phyloP scores from a whole-genome alignment of 2,113 vertebrate species.

The Henicopernis longicauda region DNA sequence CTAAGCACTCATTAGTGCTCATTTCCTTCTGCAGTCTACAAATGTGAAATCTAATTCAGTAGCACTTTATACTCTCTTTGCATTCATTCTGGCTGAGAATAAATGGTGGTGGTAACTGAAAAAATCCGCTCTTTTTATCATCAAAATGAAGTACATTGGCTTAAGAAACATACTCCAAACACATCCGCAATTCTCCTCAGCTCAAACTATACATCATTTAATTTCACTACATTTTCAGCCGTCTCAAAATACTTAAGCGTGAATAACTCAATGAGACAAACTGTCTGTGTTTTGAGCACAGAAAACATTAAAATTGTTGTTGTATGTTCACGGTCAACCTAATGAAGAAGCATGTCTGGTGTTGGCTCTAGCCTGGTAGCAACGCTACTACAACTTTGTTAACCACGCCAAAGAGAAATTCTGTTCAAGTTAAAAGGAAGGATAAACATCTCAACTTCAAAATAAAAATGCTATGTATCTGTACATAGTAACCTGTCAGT shows the following conservation, averaged over 20 bases:
- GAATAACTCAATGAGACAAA: background rate
- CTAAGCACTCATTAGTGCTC: background rate
- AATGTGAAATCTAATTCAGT: background rate
- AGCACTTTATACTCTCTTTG: background rate
- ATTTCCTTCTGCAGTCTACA: background rate
- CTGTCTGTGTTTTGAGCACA: background rate
- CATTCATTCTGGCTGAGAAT: background rate
- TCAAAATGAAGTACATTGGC: background rate
- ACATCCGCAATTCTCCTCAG: background rate
- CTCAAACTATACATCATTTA: background rate
- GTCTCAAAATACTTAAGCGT: background rate
- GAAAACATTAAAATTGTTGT: background rate
- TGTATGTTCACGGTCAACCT: background rate
- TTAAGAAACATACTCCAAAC: background rate
- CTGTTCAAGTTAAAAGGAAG: background rate
- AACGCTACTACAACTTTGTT: background rate
- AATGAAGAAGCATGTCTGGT: background rate
- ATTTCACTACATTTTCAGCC: background rate
- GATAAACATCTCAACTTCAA: background rate
- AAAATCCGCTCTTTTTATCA: background rate
- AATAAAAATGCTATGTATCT: background rate
- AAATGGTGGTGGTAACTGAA: background rate
- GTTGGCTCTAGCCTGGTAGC: background rate
- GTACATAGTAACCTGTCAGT: background rate
- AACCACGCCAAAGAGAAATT: background rate